phyloP scores from a whole-genome alignment of 2,113 vertebrate species.

The Micronycteris hirsuta region DNA sequence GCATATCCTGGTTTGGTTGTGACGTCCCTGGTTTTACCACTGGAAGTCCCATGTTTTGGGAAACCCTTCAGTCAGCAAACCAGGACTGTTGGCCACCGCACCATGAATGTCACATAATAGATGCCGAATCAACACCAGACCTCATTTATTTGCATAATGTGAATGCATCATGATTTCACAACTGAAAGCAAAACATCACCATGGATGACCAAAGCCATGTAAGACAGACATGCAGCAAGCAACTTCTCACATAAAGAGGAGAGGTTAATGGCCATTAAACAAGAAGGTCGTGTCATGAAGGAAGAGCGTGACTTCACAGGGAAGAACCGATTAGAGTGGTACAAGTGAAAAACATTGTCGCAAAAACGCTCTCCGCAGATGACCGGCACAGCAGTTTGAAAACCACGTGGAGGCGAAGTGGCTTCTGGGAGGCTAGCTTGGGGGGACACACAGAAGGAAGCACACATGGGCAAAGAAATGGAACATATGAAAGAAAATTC shows the following conservation, averaged over 20 bases:
- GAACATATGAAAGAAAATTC: not conserved
- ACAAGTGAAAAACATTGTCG: no score
- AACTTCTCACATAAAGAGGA: no score
- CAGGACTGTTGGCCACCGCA: not conserved
- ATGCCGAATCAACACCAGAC: not conserved
- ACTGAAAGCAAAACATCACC: not conserved
- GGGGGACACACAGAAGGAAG: not conserved
- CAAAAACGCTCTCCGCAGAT: not conserved
- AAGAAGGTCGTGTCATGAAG: not conserved
- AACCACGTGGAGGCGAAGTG: rapidly evolving
- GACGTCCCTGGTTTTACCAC: not conserved
- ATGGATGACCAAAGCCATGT: not conserved
- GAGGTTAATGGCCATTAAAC: no score
- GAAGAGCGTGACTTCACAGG: not conserved
- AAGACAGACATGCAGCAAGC: not conserved
- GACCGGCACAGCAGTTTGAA: no score
- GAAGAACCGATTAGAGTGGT: not conserved
- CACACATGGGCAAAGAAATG: not conserved
- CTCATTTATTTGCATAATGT: no score
- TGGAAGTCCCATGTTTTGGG: not conserved
- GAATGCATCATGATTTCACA: not conserved
- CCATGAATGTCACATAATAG: no score
- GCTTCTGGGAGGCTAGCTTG: not conserved
- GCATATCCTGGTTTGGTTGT: no score
- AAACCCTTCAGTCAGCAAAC: not conserved